Conservation (phyloP, 2,797 vertebrate species). For the Alosa sapidissima region DNA sequence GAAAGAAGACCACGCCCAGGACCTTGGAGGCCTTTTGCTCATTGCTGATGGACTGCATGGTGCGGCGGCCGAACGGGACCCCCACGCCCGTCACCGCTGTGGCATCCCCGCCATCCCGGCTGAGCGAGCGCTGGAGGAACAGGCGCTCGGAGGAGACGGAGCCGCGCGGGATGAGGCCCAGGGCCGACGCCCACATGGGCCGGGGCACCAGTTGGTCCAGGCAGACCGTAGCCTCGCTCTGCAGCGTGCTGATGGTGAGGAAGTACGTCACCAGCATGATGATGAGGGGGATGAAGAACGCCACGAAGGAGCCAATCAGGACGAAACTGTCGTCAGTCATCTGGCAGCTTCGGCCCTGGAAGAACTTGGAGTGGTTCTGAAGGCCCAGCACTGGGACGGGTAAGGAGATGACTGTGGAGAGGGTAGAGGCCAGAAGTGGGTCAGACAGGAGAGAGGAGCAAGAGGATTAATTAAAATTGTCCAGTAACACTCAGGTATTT, state of each 20-base stretch:
- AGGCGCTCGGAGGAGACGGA: slow-evolving; percentile 90
- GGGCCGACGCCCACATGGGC: slow-evolving; percentile 80
- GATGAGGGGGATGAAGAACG: slow-evolving; percentile 92
- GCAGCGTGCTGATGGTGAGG: slow-evolving; percentile 89
- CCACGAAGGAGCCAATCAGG: slow-evolving; percentile 90
- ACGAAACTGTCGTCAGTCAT: slow-evolving; percentile 89
- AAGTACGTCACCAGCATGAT: slow-evolving; percentile 97
- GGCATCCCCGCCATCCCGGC: slow-evolving; percentile 65
- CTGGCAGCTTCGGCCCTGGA: slow-evolving; percentile 86
- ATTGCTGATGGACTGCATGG: slow-evolving; percentile 93
- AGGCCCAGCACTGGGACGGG: slow-evolving; percentile 92
- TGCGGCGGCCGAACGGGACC: slow-evolving; percentile 76
- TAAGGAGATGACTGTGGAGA: slow-evolving; percentile 88
- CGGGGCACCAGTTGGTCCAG: slow-evolving; percentile 83
- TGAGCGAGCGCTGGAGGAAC: slow-evolving; percentile 84
- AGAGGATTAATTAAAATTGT: neutral
- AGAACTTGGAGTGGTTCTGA: slow-evolving; percentile 88
- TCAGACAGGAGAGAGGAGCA: neutral
- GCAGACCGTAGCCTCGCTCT: slow-evolving; percentile 88
- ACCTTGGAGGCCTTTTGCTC: slow-evolving; percentile 98
- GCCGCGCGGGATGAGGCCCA: slow-evolving; percentile 86
- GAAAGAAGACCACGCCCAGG: slow-evolving; percentile 93
- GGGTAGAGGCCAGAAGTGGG: neutral
- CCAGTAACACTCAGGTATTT: neutral
- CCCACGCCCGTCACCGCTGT: slow-evolving; percentile 13